Evolutionary conservation across 2,888 invertebrate genomes (phyloP), one percentile per base, ranked within the genome.

Genomic region (Acheta domesticus): DNA sequence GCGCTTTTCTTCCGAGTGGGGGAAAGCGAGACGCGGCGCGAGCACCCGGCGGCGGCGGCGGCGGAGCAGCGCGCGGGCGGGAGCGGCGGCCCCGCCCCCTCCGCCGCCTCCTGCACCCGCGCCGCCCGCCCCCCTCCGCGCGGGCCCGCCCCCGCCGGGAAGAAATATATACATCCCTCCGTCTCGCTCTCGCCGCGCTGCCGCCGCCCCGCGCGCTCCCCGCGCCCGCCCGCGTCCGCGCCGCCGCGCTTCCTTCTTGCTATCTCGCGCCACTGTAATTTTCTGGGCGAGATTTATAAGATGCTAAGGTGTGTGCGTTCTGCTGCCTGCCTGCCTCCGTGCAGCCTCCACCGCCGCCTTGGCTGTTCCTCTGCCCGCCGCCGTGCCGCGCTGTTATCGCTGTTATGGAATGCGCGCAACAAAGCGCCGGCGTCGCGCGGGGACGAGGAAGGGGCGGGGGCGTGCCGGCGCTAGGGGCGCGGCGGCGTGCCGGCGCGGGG

Each of bases 1-100:
- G 93, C 92, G 92, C 93, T 89, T 90, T 88, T 90, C 90, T 90
- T 87, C 87, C 86, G 86, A 86, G 87, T 86, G 86, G 86, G 87
- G 23, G 86, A 87, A 87, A 87, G 86, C 86, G 85, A 85, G 84
- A 78, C 19, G 77, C 48, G 79, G 78, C 79, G 77, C 20, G 77
- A 79, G 77, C 21, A 20, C 20, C 73, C 82, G 83, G 83, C 82
- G 82, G 82, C 81, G 79, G 23, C 82, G 79, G 36, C 36, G n/a
- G n/a, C n/a, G n/a, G 81, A 82, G 82, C 50, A 77, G 74, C 74
- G 79, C 78, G 80, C 77, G 81, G 81, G 82, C 79, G 81, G 81
- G 82, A 81, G 81, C 77, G 81, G 79, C 82, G 79, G 36, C 36
- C 36, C 36, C 36, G 36, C 36, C 36, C 36, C 36, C 36, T 36